phyloP scores from a whole-genome alignment of 2,797 vertebrate species.

The Catostomus latipinnis region DNA sequence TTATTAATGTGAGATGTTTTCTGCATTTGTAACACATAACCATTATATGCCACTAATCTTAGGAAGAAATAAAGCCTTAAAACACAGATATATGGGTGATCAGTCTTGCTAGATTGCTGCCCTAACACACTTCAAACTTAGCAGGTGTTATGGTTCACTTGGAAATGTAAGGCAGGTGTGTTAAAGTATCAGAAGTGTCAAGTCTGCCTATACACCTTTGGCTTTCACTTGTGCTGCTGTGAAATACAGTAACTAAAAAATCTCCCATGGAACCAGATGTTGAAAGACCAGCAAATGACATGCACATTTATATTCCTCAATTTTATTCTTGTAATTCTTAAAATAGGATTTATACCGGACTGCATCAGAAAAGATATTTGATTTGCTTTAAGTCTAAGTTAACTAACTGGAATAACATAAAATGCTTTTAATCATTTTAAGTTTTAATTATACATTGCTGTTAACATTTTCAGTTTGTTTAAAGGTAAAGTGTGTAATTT shows the following conservation, averaged over 20 bases:
- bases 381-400: constrained; percentile 68
- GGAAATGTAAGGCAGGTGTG: background rate
- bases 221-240: background rate
- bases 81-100: background rate
- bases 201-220: background rate
- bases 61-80: background rate
- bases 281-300: background rate
- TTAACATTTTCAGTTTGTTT: no score
- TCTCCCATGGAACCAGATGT: background rate
- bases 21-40: no score
- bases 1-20: no score
- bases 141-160: background rate
- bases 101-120: background rate
- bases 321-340: constrained; percentile 54
- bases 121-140: background rate
- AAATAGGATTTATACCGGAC: background rate
- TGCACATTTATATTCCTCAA: constrained; percentile 49
- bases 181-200: background rate
- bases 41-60: no score
- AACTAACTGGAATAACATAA: background rate
- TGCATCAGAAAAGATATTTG: background rate
- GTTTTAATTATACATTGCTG: no score
- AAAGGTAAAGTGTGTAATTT: no score
- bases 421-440: no score
- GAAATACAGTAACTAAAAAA: background rate